Conservation (phyloP, 2,888 invertebrate genomes). For the Phengaris arion region DNA sequence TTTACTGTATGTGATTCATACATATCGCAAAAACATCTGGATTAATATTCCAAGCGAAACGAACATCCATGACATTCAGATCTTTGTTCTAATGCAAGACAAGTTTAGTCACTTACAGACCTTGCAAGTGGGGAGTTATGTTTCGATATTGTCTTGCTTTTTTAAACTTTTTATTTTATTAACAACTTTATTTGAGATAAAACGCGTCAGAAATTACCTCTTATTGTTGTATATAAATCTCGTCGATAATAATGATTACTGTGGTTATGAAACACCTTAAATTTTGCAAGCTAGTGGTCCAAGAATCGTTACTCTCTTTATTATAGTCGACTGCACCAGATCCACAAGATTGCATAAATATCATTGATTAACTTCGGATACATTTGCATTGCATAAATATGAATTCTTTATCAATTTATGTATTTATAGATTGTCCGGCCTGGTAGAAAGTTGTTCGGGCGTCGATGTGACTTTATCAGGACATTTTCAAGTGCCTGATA, state of each 20-base stretch:
- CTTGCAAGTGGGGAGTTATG: too few species aligned
- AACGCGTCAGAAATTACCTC: too few species aligned
- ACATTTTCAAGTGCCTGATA: slow-evolving; percentile 44
- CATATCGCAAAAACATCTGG: not conserved
- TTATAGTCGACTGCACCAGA: not conserved
- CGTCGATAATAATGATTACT: not conserved
- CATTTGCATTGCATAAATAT: slow-evolving; percentile 4
- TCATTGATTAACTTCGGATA: not conserved
- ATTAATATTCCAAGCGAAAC: not conserved
- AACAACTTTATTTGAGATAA: too few species aligned
- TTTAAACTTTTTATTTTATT: too few species aligned
- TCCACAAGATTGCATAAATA: slow-evolving; percentile 3
- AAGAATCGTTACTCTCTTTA: not conserved
- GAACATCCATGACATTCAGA: slow-evolving; percentile 1
- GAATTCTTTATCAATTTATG: slow-evolving; percentile 30
- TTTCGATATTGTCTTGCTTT: too few species aligned
- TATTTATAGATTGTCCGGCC: slow-evolving; percentile 34
- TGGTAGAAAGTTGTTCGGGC: slow-evolving; percentile 38
- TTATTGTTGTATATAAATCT: not conserved
- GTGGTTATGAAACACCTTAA: not conserved
- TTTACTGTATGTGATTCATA: not conserved
- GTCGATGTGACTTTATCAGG: slow-evolving; percentile 44
- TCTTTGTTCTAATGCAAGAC: slow-evolving; percentile 6
- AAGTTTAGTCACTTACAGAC: too few species aligned
- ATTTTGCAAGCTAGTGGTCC: not conserved